A percentile compares a stretch with the other conserved stretches of the same genome.
These are phyloP conservation scores for Drosophila quinaria DNA, from an alignment of 2,888 invertebrate genomes.

Conservation along the genomic window DNA sequence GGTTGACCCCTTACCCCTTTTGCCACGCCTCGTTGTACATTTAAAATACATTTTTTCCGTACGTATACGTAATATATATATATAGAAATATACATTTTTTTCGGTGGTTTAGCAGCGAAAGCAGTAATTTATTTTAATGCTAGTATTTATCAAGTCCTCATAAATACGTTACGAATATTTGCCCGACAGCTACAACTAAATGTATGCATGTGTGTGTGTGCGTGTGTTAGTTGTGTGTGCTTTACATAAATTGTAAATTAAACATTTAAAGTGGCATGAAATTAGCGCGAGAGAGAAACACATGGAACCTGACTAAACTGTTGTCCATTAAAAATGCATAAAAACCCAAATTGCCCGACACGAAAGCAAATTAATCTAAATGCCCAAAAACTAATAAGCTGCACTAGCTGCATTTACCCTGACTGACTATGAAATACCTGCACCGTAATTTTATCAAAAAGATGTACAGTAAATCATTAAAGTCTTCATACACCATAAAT, in stretches of 20 bases:
- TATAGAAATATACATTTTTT: constrained; percentile 17
- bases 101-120: constrained; percentile 58
- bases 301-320: constrained; percentile 46
- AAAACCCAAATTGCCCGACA: constrained; percentile 54
- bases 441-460: background rate
- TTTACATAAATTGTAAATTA: constrained; percentile 77
- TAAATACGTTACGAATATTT: constrained; percentile 63
- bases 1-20: constrained; percentile 9
- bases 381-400: constrained; percentile 58
- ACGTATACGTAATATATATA: constrained; percentile 5
- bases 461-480: too few relatives aligned
- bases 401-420: background rate
- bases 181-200: constrained; percentile 32
- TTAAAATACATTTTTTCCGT: constrained; percentile 61
- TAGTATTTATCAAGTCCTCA: constrained; percentile 84
- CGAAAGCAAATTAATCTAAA: constrained; percentile 64
- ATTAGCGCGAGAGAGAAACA: constrained; percentile 67
- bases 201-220: constrained; percentile 23
- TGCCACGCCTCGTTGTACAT: constrained; percentile 41
- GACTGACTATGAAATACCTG: constrained; percentile 18
- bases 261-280: constrained; percentile 78
- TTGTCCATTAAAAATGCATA: constrained; percentile 77
- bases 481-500: too few relatives aligned
- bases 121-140: constrained; percentile 85
- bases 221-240: constrained; percentile 27